Base-by-base conservation (phyloP, 2,797 vertebrate species). In the Enteromius trimaculatus region DNA sequence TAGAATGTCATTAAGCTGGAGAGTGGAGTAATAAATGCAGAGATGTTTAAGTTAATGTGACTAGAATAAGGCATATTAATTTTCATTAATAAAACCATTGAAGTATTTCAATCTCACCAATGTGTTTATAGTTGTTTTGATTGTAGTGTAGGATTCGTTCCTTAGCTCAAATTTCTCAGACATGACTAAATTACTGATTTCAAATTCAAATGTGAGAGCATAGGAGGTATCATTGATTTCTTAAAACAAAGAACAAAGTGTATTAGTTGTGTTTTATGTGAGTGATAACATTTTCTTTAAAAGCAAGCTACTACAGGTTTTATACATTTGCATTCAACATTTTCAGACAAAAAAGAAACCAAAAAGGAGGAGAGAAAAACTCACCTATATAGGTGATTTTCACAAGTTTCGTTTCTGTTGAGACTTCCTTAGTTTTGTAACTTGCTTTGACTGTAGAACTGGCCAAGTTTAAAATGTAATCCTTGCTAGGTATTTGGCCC, bases 321-420 rank as follows among this genome's bases (percentile, higher is more conserved):
- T 39, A 37, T n/a, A n/a, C 4, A 68, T 39, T n/a, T 39, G 19
- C 65, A 68, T 37, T 11, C 9, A 39, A 68, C 4, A 39, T n/a
- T n/a, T 39, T 68, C 31, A n/a, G 4, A 68, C 21, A 4, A 68
- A n/a, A 39, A 39, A 37, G 9, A 0, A 34, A 10, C 66, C n/a
- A 6, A 69, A 13, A 17, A 7, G 37, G 31, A 31, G 26, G 4
- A 37, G 1, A 37, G 42, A 21, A 19, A 29, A 37, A 55, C 31
- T 26, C 47, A 83, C 82, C 64, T 29, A n/a, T 29, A 62, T 60
- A 83, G 64, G 26, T 34, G 39, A 44, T 21, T 11, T 83, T 60
- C 10, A 34, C 17, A 23, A 69, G 17, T 6, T 37, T 37, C 0
- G 37, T 37, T 37, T 37, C 37, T 44, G 19, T 13, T 77, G 26